Evolutionary conservation across 2,113 vertebrate genomes (phyloP), one percentile per base, ranked within the genome.

Genomic region (Romanogobio albipinnatus): DNA sequence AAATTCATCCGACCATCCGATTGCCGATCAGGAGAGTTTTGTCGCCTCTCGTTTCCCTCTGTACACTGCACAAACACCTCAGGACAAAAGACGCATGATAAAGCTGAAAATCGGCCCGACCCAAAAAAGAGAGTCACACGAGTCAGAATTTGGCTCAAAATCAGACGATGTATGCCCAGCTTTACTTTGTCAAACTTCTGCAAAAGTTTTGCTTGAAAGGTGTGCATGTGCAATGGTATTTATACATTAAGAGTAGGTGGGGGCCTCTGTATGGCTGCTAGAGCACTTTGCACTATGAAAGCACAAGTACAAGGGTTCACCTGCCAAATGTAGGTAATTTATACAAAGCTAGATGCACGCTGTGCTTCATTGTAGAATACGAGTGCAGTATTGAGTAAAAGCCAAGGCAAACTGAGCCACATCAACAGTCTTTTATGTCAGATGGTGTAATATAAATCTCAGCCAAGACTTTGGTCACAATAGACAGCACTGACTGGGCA

Each of bases 381-480:
- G 74, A 76, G 49, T 76, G 24, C 33, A 22, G 71, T 26, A 53
- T 9, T 76, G 74, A 76, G 15, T 33, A 17, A 76, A 53, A 76
- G 15, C 74, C 74, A 76, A 53, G 24, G 43, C 39, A 74, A 1
- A 47, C 70, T 73, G 39, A 14, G 43, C 22, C n/a, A 74, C n/a
- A 74, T 74, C 70, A 74, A 74, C 43, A 49, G 70, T 74, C 70
- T 49, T 74, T 74, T 47, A 74, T 49, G 43, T 74, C 70, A 74
- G 43, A 74, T 13, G 11, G 43, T 45, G n/a, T 43, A 53, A 17
- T 53, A 5, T 29, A 76, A 71, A 53, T 56, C 47, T 76, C 74
- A 53, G 43, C 47, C 74, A 76, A 53, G 26, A 53, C 7, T 51
- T 76, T 76, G 24, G 8, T 76, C 74, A 33, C 17, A 14, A 53